Conservation (phyloP, 2,113 vertebrate species). For the Varanus komodoensis region DNA sequence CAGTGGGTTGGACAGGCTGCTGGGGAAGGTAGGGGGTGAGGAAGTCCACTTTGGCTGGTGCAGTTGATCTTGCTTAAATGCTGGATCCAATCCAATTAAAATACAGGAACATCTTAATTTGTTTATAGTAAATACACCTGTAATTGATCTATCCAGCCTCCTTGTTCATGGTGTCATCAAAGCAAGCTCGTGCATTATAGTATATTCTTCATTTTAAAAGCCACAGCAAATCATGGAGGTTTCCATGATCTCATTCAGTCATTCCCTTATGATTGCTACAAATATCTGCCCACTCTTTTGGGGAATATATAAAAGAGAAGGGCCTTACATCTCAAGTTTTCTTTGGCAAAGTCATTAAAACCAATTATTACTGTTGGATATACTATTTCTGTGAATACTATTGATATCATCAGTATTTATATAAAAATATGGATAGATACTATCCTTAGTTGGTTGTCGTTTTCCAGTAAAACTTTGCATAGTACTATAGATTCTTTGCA, state of each 20-base stretch:
- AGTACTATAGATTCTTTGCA: no score
- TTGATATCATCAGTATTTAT: constrained; percentile 28
- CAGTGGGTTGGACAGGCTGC: no score
- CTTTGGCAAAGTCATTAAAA: constrained; percentile 13
- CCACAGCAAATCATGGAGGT: constrained; percentile 63
- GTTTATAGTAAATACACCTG: constrained; percentile 59
- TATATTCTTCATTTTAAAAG: constrained; percentile 68
- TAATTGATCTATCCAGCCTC: constrained; percentile 57
- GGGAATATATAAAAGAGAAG: constrained; percentile 14
- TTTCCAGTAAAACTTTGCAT: background rate
- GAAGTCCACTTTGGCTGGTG: no score
- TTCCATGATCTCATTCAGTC: constrained; percentile 75
- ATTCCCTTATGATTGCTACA: constrained; percentile 26
- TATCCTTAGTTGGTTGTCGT: constrained; percentile 9
- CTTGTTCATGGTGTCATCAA: constrained; percentile 66
- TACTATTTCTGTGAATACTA: constrained; percentile 6
- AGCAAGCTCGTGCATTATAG: constrained; percentile 68
- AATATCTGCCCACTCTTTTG: constrained; percentile 15
- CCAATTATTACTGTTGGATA: constrained; percentile 32
- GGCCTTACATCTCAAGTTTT: constrained; percentile 15
- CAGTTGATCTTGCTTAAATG: no score
- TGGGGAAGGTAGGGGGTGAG: no score
- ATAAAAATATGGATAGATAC: background rate
- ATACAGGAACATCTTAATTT: constrained; percentile 67
- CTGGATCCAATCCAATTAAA: constrained; percentile 26